phyloP scores from a whole-genome alignment of 2,797 vertebrate species.

The Kryptopterus vitreolus region DNA sequence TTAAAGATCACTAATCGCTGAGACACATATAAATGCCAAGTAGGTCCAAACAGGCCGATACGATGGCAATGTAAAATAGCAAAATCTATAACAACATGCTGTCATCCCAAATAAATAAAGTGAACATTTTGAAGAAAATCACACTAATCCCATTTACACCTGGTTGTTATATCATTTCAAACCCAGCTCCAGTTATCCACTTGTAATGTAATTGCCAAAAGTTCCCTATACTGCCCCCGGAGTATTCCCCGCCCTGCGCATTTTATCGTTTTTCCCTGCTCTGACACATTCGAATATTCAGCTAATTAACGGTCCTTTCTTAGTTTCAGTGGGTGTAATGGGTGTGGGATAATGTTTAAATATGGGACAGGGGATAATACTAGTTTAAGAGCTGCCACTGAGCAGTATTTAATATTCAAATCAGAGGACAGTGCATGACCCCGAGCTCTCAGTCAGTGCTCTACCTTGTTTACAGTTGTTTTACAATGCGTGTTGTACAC shows the following conservation, averaged over 20 bases:
- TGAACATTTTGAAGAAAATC: constrained; percentile 27
- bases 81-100: constrained; percentile 5
- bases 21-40: neutral
- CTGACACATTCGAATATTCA: neutral
- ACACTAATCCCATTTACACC: neutral
- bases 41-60: constrained; percentile 5
- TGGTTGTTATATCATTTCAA: constrained; percentile 6
- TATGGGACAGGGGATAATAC: neutral
- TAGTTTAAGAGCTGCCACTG: too few relatives aligned
- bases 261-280: neutral
- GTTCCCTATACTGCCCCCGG: neutral
- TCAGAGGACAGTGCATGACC: neutral
- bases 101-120: constrained; percentile 31
- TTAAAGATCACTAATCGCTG: neutral
- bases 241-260: neutral
- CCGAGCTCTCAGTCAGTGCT: neutral
- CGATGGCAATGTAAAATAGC: neutral
- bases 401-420: neutral
- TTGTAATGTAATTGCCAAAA: neutral
- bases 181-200: neutral
- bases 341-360: too few relatives aligned
- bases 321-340: neutral
- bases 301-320: constrained; percentile 2
- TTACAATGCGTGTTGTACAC: too few relatives aligned
- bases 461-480: neutral